Conservation (phyloP, 1,140 invertebrate species). For the Zaprionus kolodkinae region DNA sequence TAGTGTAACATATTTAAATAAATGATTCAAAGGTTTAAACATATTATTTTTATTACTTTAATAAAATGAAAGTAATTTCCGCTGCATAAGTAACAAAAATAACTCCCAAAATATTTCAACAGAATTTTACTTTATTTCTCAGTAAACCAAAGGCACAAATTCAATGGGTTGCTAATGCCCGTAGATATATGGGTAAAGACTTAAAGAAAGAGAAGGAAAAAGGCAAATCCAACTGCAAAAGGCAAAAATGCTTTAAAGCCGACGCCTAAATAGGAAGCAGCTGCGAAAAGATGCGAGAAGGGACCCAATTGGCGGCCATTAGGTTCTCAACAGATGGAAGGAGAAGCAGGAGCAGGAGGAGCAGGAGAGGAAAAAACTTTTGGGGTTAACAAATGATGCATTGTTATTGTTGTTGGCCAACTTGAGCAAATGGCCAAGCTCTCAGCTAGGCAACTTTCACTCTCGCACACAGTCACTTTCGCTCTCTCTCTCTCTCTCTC, state of each 20-base stretch:
- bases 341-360: no score
- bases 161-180: neutral
- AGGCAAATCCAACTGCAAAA: neutral
- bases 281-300: no score
- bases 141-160: neutral
- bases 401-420: slow-evolving; percentile 25
- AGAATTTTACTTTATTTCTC: neutral
- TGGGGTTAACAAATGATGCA: slow-evolving; percentile 44
- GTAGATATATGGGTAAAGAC: neutral
- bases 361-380: slow-evolving; percentile 16
- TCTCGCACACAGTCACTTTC: slow-evolving; percentile 5
- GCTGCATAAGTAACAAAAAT: no score
- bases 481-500: neutral
- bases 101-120: neutral
- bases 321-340: no score
- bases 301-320: slow-evolving; percentile 23
- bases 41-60: no score
- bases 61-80: no score
- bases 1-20: no score
- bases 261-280: slow-evolving; percentile 17
- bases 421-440: slow-evolving; percentile 8
- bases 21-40: no score
- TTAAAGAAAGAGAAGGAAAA: neutral
- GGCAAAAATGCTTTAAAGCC: neutral
- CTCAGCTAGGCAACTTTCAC: neutral